Evolutionary conservation across 1,140 invertebrate species (phyloP), one percentile per base, ranked within the genome.

Genomic region (Drosophila baimaii): DNA sequence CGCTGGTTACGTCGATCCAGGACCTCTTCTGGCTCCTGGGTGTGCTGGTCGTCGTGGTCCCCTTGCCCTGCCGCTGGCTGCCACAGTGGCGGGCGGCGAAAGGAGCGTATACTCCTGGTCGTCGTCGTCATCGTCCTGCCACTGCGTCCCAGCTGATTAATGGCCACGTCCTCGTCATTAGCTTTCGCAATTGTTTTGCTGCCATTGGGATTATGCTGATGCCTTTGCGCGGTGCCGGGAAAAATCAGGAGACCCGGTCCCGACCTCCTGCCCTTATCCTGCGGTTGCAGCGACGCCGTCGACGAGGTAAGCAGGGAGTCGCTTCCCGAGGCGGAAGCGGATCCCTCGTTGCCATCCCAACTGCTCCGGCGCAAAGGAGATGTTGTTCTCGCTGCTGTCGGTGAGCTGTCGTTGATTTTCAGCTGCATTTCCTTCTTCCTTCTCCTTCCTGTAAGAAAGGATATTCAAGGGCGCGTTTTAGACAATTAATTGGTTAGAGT

Each of bases 1-100:
- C 33, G 19, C 15, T 27, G 31, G n/a, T 35, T 65, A 15, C 23
- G 21, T 21, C 55, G 15, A 23, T 49, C 52, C 6, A 37, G 43
- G 29, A 8, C 68, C 33, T n/a, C 33, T 3, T 62, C 25, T 5
- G 23, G 44, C n/a, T 51, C 15, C 10, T 35, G 15, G 29, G 41
- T 46, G 13, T 19, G 8, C n/a, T 19, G 8, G 33, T 13, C 8
- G 33, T 35, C 29, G 3, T 5, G 31, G 52, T 69, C 61, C 61
- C 27, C 33, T 12, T 23, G 8, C 8, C 1, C 0, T 52, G 52
- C 21, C 27, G 65, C 43, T 37, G 47, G 23, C 27, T 89, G 70
- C 90, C 86, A 90, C 49, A 89, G 52, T 44, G 86, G 78, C 29
- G 90, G 90, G 31, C 90, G 76, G 1, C 90, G 90, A 77, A 91